Evolutionary conservation across 2,888 invertebrate species (phyloP), one percentile per base, ranked within the genome.

Genomic region (Hoplodrina blanda): DNA sequence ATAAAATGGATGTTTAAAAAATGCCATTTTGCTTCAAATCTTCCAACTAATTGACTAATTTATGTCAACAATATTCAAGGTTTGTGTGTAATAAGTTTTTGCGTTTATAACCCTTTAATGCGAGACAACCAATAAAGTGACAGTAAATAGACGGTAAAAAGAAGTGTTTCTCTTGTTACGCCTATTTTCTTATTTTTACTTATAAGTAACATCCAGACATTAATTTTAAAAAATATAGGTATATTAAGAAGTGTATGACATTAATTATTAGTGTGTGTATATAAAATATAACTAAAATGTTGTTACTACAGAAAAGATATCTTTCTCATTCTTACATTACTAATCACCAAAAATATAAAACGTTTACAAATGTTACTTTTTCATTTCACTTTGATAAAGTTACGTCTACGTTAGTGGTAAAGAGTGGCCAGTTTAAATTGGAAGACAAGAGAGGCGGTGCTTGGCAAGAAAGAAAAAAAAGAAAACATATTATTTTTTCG

Each of bases 281-380:
- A n/a, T n/a, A n/a, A n/a, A n/a, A n/a, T n/a, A n/a, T n/a, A n/a
- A n/a, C n/a, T n/a, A n/a, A n/a, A n/a, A n/a, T n/a, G n/a, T n/a
- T n/a, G n/a, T n/a, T n/a, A n/a, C n/a, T n/a, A n/a, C n/a, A n/a
- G n/a, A n/a, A n/a, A n/a, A n/a, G n/a, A n/a, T n/a, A n/a, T n/a
- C n/a, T n/a, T n/a, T n/a, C n/a, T n/a, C n/a, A n/a, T n/a, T n/a
- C n/a, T n/a, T n/a, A n/a, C n/a, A 55, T 46, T 64, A n/a, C 6
- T 49, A 25, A 57, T 2, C 30, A 17, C 44, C 33, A 56, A 13
- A 64, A 70, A 63, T 46, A 46, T 41, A 41, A 60, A 30, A 59
- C 54, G 62, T 54, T 67, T 65, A 80, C 41, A 37, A 71, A 60
- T 20, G 68, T 81, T 73, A 69, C 59, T 78, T 84, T 70, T 75